These are phyloP conservation scores for Neodontobutis hainanensis DNA, from an alignment of 2,113 vertebrate genomes.

Conservation along the genomic window DNA sequence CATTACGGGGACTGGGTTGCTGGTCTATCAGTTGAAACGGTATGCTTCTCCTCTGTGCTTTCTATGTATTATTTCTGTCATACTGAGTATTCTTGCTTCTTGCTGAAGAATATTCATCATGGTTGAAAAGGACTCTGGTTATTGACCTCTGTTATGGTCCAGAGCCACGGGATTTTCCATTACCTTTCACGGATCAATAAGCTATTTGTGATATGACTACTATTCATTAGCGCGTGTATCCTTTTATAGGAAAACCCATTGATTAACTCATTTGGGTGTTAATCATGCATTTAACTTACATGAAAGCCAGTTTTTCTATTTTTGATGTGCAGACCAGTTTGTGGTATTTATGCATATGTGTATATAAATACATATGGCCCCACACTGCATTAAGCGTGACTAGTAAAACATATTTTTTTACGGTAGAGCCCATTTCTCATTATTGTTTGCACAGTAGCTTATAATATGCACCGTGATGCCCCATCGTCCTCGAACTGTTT, in stretches of 20 bases:
- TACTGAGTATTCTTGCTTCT: slow-evolving; percentile 39
- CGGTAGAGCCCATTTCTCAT: slow-evolving; percentile 65
- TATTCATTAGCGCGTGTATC: slow-evolving; percentile 54
- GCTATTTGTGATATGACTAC: slow-evolving; percentile 53
- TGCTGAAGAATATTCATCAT: slow-evolving; percentile 29
- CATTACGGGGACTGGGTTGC: neutral
- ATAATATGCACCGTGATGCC: slow-evolving; percentile 73
- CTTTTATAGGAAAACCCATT: slow-evolving; percentile 59
- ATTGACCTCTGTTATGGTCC: slow-evolving; percentile 29
- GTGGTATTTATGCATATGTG: slow-evolving; percentile 74
- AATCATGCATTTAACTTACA: slow-evolving; percentile 55
- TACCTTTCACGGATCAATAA: slow-evolving; percentile 58
- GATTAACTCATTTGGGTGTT: slow-evolving; percentile 68
- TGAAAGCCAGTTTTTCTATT: slow-evolving; percentile 61
- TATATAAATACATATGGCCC: slow-evolving; percentile 70
- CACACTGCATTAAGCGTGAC: slow-evolving; percentile 67
- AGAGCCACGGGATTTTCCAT: slow-evolving; percentile 39
- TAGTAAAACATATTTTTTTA: slow-evolving; percentile 67
- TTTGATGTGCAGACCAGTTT: slow-evolving; percentile 71
- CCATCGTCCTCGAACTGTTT: slow-evolving; percentile 64
- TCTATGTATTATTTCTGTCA: slow-evolving; percentile 36
- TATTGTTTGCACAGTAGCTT: slow-evolving; percentile 78
- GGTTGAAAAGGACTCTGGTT: slow-evolving; percentile 27
- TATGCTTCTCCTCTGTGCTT: slow-evolving; percentile 48
- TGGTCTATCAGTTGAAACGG: slow-evolving; percentile 27